phyloP scores from a whole-genome alignment of 1,140 invertebrate species.

The Lepidotrigona ventralis region DNA sequence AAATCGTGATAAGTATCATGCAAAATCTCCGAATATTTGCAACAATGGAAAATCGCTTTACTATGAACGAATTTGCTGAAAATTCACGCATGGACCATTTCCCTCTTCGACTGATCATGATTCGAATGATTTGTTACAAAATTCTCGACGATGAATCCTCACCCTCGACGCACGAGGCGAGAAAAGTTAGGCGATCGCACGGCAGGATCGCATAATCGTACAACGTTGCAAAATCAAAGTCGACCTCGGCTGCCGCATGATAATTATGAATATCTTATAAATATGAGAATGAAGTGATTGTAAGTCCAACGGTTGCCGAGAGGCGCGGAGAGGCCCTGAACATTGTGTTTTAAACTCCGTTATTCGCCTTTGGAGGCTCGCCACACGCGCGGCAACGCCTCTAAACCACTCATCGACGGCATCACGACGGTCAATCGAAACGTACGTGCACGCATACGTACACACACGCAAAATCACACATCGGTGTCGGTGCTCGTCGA shows the following conservation, averaged over 20 bases:
- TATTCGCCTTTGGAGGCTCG: constrained; percentile 72
- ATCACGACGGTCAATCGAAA: neutral
- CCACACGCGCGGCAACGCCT: constrained; percentile 51
- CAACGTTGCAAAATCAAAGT: constrained; percentile 55
- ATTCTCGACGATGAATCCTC: constrained; percentile 34
- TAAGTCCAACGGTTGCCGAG: constrained; percentile 44
- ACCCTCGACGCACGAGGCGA: constrained; percentile 10
- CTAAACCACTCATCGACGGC: constrained; percentile 14
- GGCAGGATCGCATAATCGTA: constrained; percentile 36
- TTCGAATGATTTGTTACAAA: constrained; percentile 45
- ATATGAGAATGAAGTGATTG: constrained; percentile 69
- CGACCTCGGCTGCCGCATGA: constrained; percentile 70
- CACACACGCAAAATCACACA: neutral
- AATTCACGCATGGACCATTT: too few species aligned
- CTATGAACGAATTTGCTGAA: too few species aligned
- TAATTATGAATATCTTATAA: constrained; percentile 80
- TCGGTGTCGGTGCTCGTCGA: neutral
- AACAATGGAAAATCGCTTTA: too few species aligned
- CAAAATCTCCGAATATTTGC: too few species aligned
- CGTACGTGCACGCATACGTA: neutral
- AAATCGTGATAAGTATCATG: too few species aligned
- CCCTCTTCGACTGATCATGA: neutral
- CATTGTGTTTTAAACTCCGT: constrained; percentile 60
- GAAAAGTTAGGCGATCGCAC: neutral
- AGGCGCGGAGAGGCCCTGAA: constrained; percentile 57